Percentiles rank a stretch among this genome's conserved stretches.
Evolutionary conservation across 1,140 invertebrate genomes (phyloP).

Genomic region (Musca vetustissima): DNA sequence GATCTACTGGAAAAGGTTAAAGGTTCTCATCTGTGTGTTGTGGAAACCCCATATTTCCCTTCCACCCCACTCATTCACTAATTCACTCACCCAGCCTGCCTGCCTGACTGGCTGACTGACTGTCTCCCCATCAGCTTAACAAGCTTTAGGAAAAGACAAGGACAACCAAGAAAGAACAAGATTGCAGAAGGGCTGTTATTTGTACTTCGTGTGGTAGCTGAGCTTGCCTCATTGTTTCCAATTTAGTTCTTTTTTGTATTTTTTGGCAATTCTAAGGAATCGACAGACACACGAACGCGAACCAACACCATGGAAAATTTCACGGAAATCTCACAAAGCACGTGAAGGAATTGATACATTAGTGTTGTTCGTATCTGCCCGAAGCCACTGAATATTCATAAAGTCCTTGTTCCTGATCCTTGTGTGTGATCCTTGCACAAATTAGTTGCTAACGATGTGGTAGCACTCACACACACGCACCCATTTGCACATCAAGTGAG

Average conservation of each 20-base stretch:
- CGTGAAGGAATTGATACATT: conserved; percentile 20
- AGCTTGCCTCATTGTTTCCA: no score
- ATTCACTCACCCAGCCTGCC: no score
- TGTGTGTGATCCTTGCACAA: background rate
- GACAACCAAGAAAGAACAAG: background rate
- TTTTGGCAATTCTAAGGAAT: background rate
- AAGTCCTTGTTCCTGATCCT: no score
- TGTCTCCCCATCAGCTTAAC: background rate
- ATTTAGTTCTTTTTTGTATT: no score
- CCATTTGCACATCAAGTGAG: no score
- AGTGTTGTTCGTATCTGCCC: background rate
- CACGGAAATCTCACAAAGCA: conserved; percentile 18
- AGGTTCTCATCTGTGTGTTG: no score
- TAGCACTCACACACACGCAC: background rate
- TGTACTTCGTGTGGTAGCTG: background rate
- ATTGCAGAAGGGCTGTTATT: background rate
- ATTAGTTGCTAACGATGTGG: conserved; percentile 23
- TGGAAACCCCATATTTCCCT: no score
- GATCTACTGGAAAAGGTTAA: no score
- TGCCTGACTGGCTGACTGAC: no score
- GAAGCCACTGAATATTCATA: background rate
- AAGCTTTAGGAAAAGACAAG: background rate
- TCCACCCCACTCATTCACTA: no score
- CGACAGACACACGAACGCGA: background rate
- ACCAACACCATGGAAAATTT: conserved; percentile 1